Evolutionary conservation across 2,888 invertebrate species (phyloP).

Genomic region (Pristionchus arcanus): DNA sequence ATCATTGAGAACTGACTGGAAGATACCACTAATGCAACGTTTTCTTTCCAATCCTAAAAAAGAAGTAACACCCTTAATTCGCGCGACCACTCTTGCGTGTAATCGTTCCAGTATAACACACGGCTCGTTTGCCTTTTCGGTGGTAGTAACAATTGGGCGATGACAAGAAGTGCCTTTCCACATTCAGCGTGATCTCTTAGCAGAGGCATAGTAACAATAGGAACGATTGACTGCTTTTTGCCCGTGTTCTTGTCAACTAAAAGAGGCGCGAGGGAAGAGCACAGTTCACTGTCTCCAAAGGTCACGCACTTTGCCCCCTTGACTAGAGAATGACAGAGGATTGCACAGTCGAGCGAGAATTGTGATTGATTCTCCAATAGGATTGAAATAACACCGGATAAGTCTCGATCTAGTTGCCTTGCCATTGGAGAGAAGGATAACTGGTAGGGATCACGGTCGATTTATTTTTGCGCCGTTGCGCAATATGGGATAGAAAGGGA

Average conservation of each 20-base stretch:
- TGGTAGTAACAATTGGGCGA: conserved; percentile 9
- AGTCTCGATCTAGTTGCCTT: conserved; percentile 11
- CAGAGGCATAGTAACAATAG: neutral
- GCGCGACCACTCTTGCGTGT: neutral
- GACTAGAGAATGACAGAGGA: neutral
- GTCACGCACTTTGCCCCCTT: neutral
- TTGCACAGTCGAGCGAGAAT: neutral
- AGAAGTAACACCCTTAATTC: too few species aligned
- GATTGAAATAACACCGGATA: neutral
- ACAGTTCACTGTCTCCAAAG: neutral
- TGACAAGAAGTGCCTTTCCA: neutral
- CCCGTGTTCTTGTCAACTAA: neutral
- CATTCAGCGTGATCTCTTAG: neutral
- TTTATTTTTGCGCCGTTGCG: neutral
- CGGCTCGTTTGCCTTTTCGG: conserved; percentile 25
- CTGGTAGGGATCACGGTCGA: neutral
- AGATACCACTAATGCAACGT: neutral
- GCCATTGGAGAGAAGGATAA: neutral
- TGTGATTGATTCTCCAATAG: neutral
- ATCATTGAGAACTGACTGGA: too few species aligned
- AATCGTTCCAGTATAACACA: neutral
- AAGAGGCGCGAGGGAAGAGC: neutral
- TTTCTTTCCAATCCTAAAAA: neutral
- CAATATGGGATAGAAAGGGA: too few species aligned
- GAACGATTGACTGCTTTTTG: neutral